Percentiles rank a stretch among this genome's conserved stretches.
Conservation (phyloP, 2,797 vertebrate species). For the Tenualosa thibaudeaui region DNA sequence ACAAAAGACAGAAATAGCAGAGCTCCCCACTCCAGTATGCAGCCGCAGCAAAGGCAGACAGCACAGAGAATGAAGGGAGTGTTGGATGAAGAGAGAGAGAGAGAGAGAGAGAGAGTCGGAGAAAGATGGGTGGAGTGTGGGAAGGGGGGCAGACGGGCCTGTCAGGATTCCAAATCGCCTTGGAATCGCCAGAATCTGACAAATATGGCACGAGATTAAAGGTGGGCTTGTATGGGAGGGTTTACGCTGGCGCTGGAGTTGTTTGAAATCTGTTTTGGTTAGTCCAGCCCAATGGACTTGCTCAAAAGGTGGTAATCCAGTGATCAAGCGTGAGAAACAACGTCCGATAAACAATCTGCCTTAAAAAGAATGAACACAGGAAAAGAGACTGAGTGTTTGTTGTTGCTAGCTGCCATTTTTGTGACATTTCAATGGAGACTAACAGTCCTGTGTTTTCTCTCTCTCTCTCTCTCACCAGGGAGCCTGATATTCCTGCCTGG, state of each 20-base stretch:
- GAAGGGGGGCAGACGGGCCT: not conserved
- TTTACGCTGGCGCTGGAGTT: slow-evolving; percentile 20
- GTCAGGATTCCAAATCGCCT: not conserved
- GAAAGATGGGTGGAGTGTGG: not conserved
- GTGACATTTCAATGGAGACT: not conserved
- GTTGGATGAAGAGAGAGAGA: not conserved
- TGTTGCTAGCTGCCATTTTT: not conserved
- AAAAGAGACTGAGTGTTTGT: not conserved
- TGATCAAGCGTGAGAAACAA: not conserved
- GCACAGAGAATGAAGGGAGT: not conserved
- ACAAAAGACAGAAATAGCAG: slow-evolving; percentile 31
- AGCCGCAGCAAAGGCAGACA: not conserved
- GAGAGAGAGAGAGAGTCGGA: not conserved
- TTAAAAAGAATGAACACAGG: not conserved
- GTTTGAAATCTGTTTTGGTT: not conserved
- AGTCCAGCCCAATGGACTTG: not conserved
- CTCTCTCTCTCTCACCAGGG: slow-evolving; percentile 64
- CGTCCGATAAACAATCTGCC: not conserved
- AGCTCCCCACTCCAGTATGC: not conserved
- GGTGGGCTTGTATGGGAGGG: slow-evolving; percentile 9
- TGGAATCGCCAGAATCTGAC: not conserved
- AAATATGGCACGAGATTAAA: slow-evolving; percentile 30
- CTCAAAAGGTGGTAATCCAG: not conserved
- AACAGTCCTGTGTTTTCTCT: slow-evolving; percentile 20
- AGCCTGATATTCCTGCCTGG: slow-evolving; percentile 83